These are phyloP conservation scores for Gadopsis marmoratus DNA, from an alignment of 2,797 vertebrate genomes.

Conservation along the genomic window DNA sequence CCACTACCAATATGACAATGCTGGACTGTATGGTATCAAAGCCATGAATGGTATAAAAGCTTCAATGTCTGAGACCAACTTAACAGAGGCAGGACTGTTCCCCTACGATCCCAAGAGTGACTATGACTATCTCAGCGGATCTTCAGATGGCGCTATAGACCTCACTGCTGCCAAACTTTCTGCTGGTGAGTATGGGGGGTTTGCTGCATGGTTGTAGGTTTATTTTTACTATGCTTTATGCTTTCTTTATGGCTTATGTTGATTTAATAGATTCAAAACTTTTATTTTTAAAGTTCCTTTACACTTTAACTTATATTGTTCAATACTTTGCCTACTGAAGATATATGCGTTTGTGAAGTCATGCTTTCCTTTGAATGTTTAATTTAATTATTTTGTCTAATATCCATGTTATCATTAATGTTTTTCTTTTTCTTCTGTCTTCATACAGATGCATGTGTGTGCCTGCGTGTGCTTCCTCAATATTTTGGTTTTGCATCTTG, in stretches of 20 bases:
- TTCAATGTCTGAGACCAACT: constrained; percentile 92
- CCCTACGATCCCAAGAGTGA: constrained; percentile 92
- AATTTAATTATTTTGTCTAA: constrained; percentile 66
- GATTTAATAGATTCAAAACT: constrained; percentile 35
- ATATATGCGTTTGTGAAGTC: constrained; percentile 51
- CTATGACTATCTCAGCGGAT: constrained; percentile 89
- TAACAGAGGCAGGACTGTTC: constrained; percentile 91
- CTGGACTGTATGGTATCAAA: constrained; percentile 87
- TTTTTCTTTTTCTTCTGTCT: constrained; percentile 84
- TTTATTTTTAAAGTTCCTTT: constrained; percentile 3
- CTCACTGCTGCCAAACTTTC: constrained; percentile 94
- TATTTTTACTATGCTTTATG: constrained; percentile 70
- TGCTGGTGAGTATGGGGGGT: constrained; percentile 91
- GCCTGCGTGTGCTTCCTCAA: constrained; percentile 93
- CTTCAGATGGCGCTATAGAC: constrained; percentile 93
- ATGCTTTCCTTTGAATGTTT: neutral
- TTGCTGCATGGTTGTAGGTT: constrained; percentile 61
- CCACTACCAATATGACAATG: constrained; percentile 90
- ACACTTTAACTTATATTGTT: neutral
- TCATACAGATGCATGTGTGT: constrained; percentile 94
- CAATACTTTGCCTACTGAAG: neutral
- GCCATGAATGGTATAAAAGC: constrained; percentile 91
- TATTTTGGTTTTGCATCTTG: constrained; percentile 92
- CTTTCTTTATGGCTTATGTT: constrained; percentile 43
- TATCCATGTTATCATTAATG: constrained; percentile 75